Percentiles rank a stretch among this genome's conserved stretches.
These are phyloP conservation scores for Hyles vespertilio DNA, from an alignment of 1,140 invertebrate species.

Conservation along the genomic window DNA sequence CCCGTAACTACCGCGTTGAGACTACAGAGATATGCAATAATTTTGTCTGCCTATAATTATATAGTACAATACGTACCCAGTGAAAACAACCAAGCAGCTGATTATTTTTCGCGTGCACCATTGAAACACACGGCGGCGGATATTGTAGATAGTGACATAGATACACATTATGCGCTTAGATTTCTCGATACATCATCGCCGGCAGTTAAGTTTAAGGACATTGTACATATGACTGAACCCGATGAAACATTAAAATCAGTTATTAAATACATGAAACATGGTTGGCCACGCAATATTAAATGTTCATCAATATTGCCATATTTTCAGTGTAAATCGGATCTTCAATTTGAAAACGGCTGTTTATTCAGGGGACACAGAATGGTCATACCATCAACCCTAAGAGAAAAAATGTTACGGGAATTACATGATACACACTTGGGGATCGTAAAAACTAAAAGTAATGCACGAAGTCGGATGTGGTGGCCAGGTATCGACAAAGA, in stretches of 20 bases:
- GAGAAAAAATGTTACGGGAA: too few relatives aligned
- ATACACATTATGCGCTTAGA: not conserved
- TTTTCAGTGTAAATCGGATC: constrained; percentile 3
- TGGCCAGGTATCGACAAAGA: constrained; percentile 13
- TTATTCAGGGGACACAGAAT: too few relatives aligned
- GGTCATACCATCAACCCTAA: too few relatives aligned
- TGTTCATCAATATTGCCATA: constrained; percentile 13
- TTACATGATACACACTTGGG: too few relatives aligned
- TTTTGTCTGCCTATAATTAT: too few relatives aligned
- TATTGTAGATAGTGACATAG: not conserved
- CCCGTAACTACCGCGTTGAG: constrained; percentile 19
- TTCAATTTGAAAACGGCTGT: too few relatives aligned
- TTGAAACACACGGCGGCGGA: not conserved
- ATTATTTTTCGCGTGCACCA: constrained; percentile 28
- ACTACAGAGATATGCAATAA: constrained; percentile 27
- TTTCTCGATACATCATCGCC: constrained; percentile 8
- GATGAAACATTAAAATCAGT: constrained; percentile 7
- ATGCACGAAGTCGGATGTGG: constrained; percentile 26
- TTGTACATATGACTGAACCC: constrained; percentile 7
- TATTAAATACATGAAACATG: not conserved
- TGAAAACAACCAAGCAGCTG: constrained; percentile 20
- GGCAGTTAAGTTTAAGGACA: constrained; percentile 3
- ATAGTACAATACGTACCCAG: too few relatives aligned
- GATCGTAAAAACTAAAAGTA: too few relatives aligned
- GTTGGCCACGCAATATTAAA: constrained; percentile 20